A percentile compares a stretch with the other conserved stretches of the same genome.
Evolutionary conservation across 1,140 invertebrate species (phyloP).

Genomic region (Homarus americanus): DNA sequence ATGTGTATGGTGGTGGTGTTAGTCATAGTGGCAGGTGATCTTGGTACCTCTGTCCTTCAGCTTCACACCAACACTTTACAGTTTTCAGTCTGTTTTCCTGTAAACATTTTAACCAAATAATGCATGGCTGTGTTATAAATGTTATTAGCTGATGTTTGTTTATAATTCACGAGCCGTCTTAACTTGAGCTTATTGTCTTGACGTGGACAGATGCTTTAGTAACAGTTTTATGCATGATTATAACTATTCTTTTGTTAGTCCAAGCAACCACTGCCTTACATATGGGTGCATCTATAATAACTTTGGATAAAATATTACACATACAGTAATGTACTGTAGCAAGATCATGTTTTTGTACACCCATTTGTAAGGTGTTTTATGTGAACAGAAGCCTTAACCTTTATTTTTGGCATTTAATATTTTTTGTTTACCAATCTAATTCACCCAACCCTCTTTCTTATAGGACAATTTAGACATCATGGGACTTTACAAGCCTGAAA

Average conservation of each 20-base stretch:
- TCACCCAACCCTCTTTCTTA: constrained; percentile 69
- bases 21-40: too few relatives aligned
- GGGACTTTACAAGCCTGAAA: constrained; percentile 90
- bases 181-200: neutral
- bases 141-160: neutral
- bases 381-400: constrained; percentile 24
- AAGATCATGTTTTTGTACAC: constrained; percentile 17
- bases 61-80: neutral
- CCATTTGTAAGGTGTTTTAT: constrained; percentile 31
- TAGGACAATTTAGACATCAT: constrained; percentile 89
- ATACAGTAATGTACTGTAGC: constrained; percentile 2
- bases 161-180: neutral
- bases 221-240: constrained; percentile 43
- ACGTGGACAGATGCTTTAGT: neutral
- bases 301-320: too few relatives aligned
- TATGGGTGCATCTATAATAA: too few relatives aligned
- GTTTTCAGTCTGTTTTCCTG: neutral
- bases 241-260: constrained; percentile 24
- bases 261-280: constrained; percentile 29
- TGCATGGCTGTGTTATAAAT: neutral
- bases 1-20: too few relatives aligned
- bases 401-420: constrained; percentile 4
- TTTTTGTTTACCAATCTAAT: constrained; percentile 38
- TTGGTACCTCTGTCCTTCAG: constrained; percentile 31
- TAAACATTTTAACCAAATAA: neutral